phyloP scores from a whole-genome alignment of 2,888 invertebrate species.

The Mycalesis mineus region DNA sequence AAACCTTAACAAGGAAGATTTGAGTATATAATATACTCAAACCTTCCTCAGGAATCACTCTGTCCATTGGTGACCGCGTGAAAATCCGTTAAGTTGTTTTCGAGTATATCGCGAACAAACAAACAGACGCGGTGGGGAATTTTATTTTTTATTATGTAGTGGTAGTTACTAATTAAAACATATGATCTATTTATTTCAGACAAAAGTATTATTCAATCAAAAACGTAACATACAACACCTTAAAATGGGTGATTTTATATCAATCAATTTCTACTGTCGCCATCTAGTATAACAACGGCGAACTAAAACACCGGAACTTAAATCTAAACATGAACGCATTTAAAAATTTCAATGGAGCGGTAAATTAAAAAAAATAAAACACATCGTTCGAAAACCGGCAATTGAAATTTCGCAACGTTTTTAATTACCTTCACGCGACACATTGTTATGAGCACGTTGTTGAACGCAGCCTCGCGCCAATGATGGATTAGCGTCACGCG shows the following conservation, averaged over 20 bases:
- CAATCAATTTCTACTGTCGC: conserved; percentile 9
- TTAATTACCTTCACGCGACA: conserved; percentile 14
- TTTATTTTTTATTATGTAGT: too few relatives aligned
- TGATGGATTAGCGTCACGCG: conserved; percentile 75
- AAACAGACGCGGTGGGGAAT: too few relatives aligned
- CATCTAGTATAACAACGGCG: conserved; percentile 12
- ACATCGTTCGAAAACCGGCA: not conserved
- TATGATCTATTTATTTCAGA: too few relatives aligned
- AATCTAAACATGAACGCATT: not conserved
- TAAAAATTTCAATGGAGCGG: conserved; percentile 1
- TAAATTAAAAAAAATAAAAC: not conserved
- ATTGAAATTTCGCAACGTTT: not conserved
- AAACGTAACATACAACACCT: too few relatives aligned
- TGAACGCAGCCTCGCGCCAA: conserved; percentile 29
- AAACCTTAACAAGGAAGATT: too few relatives aligned
- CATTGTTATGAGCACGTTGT: not conserved
- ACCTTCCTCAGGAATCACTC: too few relatives aligned
- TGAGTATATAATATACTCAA: too few relatives aligned
- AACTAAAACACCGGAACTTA: not conserved
- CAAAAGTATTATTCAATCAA: too few relatives aligned
- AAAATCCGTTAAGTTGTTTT: too few relatives aligned
- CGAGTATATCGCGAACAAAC: too few relatives aligned
- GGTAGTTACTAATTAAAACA: too few relatives aligned
- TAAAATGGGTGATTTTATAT: not conserved
- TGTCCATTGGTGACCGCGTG: too few relatives aligned